A percentile compares a stretch with the other conserved stretches of the same genome.
phyloP scores from a whole-genome alignment of 2,113 vertebrate species.

The Jacana jacana region DNA sequence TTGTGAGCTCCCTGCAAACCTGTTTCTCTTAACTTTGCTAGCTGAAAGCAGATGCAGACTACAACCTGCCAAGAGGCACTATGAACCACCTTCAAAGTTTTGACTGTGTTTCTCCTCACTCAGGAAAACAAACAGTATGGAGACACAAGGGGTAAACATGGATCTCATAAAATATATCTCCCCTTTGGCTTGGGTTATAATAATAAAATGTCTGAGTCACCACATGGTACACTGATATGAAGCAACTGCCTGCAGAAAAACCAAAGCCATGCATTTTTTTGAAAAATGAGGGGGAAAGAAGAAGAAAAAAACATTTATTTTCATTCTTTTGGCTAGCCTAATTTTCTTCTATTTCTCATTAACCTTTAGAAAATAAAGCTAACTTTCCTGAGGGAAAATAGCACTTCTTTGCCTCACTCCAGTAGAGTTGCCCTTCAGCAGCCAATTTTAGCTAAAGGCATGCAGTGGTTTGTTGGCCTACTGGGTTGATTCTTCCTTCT shows the following conservation, averaged over 20 bases:
- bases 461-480: conserved; percentile 54
- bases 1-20: neutral
- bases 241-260: conserved; percentile 71
- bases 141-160: conserved; percentile 27
- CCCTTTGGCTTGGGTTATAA: conserved; percentile 61
- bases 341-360: conserved; percentile 72
- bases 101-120: neutral
- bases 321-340: conserved; percentile 74
- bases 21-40: neutral
- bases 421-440: conserved; percentile 39
- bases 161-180: conserved; percentile 50
- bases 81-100: neutral
- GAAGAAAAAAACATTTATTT: conserved; percentile 51
- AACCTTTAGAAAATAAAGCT: conserved; percentile 73
- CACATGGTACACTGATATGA: conserved; percentile 68
- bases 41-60: neutral
- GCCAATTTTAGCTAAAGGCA: conserved; percentile 51
- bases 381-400: conserved; percentile 65
- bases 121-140: conserved; percentile 5
- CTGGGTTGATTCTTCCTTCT: conserved; percentile 33
- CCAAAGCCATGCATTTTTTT: conserved; percentile 70
- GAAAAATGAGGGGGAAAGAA: conserved; percentile 46
- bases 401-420: conserved; percentile 47
- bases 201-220: conserved; percentile 68
- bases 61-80: neutral